Base-by-base conservation (phyloP, 2,797 vertebrate genomes). In the Ptychadena robeensis region DNA sequence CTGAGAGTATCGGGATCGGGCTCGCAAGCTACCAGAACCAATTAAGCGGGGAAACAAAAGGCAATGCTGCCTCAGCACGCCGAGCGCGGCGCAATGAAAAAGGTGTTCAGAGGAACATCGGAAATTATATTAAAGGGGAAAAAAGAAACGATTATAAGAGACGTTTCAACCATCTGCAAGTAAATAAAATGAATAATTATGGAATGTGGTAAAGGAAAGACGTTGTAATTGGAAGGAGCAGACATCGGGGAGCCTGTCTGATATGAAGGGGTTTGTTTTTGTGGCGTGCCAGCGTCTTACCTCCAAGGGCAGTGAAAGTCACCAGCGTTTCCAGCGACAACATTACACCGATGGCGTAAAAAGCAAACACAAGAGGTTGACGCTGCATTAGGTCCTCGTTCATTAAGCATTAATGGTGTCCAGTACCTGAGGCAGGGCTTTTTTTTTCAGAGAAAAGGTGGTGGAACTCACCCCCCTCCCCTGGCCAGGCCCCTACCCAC, bases 181-280 rank as follows among this genome's bases (percentile, higher is more conserved):
- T 83, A 83, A 83, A 83, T 83, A 83, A 79, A 79, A 83, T 83
- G 82, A 83, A 83, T 83, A 83, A 83, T 83, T 83, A 83, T 83
- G 67, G 82, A 61, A 79, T 65, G 74, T 73, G 82, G 82, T 83
- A 83, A 83, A 78, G 73, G 74, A 72, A 76, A 83, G 82, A 68
- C 64, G 74, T 73, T 83, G 78, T 83, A 83, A 83, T 83, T 83
- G 82, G 75, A 79, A 83, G 72, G 82, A 83, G 75, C 66, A 73
- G 74, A 67, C 74, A 30, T 83, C 73, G 74, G 82, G 75, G 82
- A 83, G 32, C 57, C 74, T 32, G 73, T 78, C 72, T 48, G 57
- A 59, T 71, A 73, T 35, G 5, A 79, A 64, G 82, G 9, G 11
- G 37, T 59, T 53, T 35, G n/a, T n/a, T n/a, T n/a, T n/a, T n/a